phyloP scores from a whole-genome alignment of 2,888 invertebrate genomes.

The Ectemnius lituratus region DNA sequence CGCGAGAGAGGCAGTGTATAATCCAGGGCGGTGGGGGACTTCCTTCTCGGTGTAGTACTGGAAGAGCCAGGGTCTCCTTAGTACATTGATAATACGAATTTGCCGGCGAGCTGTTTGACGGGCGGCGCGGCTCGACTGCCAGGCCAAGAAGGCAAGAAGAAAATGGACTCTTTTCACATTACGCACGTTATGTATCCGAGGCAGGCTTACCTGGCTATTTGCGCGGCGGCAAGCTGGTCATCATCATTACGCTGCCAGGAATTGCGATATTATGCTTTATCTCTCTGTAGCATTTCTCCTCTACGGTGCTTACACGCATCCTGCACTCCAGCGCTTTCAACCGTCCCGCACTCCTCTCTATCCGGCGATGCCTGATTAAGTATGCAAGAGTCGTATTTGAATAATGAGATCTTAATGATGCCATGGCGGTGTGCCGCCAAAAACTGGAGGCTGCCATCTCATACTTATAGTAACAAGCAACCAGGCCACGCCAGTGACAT shows the following conservation, averaged over 20 bases:
- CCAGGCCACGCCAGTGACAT: conserved; percentile 34
- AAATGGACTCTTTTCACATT: conserved; percentile 75
- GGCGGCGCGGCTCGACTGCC: conserved; percentile 48
- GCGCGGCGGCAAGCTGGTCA: conserved; percentile 74
- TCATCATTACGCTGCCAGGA: conserved; percentile 77
- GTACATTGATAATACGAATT: conserved; percentile 57
- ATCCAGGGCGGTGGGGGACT: conserved; percentile 28
- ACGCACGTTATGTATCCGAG: conserved; percentile 69
- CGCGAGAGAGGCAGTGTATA: not conserved
- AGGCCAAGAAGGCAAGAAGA: conserved; percentile 51
- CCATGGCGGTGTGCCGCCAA: conserved; percentile 39
- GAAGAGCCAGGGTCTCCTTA: conserved; percentile 41
- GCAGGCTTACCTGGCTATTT: conserved; percentile 63
- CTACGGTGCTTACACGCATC: conserved; percentile 61
- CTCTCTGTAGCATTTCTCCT: conserved; percentile 68
- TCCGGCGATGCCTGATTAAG: conserved; percentile 65
- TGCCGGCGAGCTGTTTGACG: conserved; percentile 52
- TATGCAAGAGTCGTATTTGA: conserved; percentile 76
- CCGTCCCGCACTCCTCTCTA: not conserved
- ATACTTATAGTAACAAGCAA: conserved; percentile 20
- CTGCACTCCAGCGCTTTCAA: not conserved
- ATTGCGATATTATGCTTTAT: conserved; percentile 77
- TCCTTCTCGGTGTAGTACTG: conserved; percentile 19
- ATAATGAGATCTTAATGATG: conserved; percentile 76
- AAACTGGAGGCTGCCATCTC: conserved; percentile 20